Percentiles rank a stretch among this genome's conserved stretches.
Evolutionary conservation across 2,113 vertebrate genomes (phyloP).

Genomic region (Chinchilla lanigera): DNA sequence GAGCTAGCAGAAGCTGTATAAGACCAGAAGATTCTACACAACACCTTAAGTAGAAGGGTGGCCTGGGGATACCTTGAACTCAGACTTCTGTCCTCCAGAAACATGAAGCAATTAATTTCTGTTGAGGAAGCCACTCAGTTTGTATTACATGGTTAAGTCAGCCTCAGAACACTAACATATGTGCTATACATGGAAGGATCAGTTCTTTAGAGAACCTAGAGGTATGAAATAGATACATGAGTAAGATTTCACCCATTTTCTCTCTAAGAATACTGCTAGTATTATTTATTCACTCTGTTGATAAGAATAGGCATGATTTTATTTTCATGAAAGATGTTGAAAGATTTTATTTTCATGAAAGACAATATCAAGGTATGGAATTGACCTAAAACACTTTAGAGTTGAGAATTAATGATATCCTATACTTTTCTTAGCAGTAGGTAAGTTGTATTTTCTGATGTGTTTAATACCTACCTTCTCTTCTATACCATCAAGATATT

Average conservation of each 20-base stretch:
- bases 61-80: neutral
- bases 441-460: neutral
- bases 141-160: neutral
- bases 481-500: neutral
- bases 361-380: neutral
- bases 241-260: neutral
- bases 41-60: neutral
- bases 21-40: neutral
- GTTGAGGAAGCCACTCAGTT: neutral
- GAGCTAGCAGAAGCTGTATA: neutral
- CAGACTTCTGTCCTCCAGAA: neutral
- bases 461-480: neutral
- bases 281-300: neutral
- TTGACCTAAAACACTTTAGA: too few relatives aligned
- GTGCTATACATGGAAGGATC: neutral
- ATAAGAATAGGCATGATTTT: neutral
- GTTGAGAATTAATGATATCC: neutral
- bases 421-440: neutral
- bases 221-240: neutral
- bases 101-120: neutral
- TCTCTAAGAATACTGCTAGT: neutral
- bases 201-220: neutral
- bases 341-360: neutral
- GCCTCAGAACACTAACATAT: neutral
- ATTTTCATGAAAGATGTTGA: neutral